Percentiles rank a stretch among this genome's conserved stretches.
Evolutionary conservation across 2,113 vertebrate species (phyloP).

Genomic region (Chaetura pelagica): DNA sequence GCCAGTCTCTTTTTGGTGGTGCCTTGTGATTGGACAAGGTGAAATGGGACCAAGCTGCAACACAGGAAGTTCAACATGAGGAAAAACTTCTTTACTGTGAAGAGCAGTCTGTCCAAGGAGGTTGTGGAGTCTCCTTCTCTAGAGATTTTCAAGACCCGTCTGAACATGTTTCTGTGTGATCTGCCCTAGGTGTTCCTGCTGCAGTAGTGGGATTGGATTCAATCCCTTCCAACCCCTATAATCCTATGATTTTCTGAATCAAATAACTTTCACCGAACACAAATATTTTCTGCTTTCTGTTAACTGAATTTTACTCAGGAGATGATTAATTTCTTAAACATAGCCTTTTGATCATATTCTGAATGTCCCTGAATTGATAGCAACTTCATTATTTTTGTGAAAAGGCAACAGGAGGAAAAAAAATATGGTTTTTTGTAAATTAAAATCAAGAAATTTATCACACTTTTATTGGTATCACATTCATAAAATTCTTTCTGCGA

Average conservation of each 20-base stretch:
- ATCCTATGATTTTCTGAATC: not conserved
- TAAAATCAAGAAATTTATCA: not conserved
- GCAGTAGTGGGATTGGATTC: too few relatives aligned
- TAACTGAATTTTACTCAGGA: not conserved
- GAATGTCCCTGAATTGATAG: not conserved
- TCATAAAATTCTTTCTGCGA: not conserved
- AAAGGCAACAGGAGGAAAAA: not conserved
- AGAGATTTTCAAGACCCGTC: too few relatives aligned
- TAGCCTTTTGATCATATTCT: not conserved
- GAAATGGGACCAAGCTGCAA: too few relatives aligned
- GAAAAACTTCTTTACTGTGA: too few relatives aligned
- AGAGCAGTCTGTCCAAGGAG: too few relatives aligned
- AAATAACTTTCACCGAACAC: not conserved
- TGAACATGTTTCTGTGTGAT: too few relatives aligned
- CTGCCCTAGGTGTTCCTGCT: too few relatives aligned
- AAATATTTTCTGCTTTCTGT: not conserved
- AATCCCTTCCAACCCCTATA: too few relatives aligned
- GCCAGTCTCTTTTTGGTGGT: too few relatives aligned
- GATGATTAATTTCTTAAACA: not conserved
- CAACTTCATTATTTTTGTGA: not conserved
- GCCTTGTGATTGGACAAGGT: too few relatives aligned
- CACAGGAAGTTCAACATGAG: too few relatives aligned
- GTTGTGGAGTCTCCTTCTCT: too few relatives aligned
- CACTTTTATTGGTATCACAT: not conserved
- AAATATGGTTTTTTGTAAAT: not conserved